Evolutionary conservation across 2,113 vertebrate genomes (phyloP).

Genomic region (Ahaetulla prasina): DNA sequence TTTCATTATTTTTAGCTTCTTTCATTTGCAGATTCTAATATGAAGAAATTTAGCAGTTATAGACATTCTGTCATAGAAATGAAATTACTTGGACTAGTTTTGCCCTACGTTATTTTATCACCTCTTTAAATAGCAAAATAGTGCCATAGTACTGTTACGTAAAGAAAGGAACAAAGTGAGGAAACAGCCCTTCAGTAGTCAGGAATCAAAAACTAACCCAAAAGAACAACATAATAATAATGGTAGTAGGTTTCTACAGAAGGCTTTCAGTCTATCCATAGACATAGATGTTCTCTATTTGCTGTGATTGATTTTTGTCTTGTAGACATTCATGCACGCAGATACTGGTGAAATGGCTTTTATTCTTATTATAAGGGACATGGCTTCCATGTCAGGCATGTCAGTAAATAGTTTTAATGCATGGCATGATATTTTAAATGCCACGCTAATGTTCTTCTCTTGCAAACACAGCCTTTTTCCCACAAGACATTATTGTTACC

Average conservation of each 20-base stretch:
- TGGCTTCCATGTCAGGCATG: constrained; percentile 46
- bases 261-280: constrained; percentile 41
- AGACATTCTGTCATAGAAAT: not conserved
- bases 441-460: not conserved
- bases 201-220: not conserved
- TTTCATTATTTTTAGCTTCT: not conserved
- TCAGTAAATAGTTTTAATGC: constrained; percentile 19
- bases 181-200: not conserved
- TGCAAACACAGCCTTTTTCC: not conserved
- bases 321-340: constrained; percentile 34
- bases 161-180: not conserved
- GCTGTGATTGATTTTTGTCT: constrained; percentile 40
- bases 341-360: constrained; percentile 46
- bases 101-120: not conserved
- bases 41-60: not conserved
- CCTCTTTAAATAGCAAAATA: not conserved
- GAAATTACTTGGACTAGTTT: not conserved
- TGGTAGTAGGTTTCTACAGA: constrained; percentile 2
- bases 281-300: constrained; percentile 40
- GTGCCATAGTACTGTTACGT: not conserved
- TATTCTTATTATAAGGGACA: constrained; percentile 44
- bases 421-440: constrained; percentile 14
- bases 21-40: not conserved
- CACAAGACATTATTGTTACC: not conserved
- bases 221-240: not conserved